A percentile compares a stretch with the other conserved stretches of the same genome.
phyloP scores from a whole-genome alignment of 23 tunicate genomes.

The Styela clava region DNA sequence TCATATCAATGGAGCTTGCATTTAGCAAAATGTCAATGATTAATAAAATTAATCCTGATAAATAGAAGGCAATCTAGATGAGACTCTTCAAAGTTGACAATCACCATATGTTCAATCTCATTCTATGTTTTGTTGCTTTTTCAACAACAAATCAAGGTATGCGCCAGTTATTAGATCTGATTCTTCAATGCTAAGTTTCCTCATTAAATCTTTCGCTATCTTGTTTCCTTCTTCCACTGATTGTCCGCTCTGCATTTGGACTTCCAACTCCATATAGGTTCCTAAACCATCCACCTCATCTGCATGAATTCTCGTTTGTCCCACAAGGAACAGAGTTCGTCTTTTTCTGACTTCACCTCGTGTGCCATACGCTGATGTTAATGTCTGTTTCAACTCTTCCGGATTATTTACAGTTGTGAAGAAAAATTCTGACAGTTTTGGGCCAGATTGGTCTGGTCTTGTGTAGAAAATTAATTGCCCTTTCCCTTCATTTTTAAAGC shows the following conservation, averaged over 20 bases:
- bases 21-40: too few relatives aligned
- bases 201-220: constrained; percentile 71
- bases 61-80: too few relatives aligned
- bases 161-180: constrained; percentile 69
- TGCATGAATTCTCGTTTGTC: constrained; percentile 82
- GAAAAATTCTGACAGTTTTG: constrained; percentile 60
- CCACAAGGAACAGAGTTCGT: constrained; percentile 62
- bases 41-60: too few relatives aligned
- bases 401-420: constrained; percentile 31
- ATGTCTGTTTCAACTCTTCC: constrained; percentile 38
- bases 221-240: constrained; percentile 57
- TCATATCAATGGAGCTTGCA: too few relatives aligned
- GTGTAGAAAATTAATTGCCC: constrained; percentile 58
- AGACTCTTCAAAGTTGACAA: too few relatives aligned
- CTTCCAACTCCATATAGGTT: constrained; percentile 86
- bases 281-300: constrained; percentile 79
- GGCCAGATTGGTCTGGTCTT: constrained; percentile 74
- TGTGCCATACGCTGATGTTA: constrained; percentile 37
- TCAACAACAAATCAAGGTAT: constrained; percentile 41
- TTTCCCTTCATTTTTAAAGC: background rate
- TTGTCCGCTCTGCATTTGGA: constrained; percentile 41
- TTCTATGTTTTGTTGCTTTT: background rate
- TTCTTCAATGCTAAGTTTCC: constrained; percentile 36
- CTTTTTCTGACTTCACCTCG: constrained; percentile 65
- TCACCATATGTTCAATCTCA: too few relatives aligned